Evolutionary conservation across 2,797 vertebrate species (phyloP), one percentile per base, ranked within the genome.

Genomic region (Odontamblyopus rebecca): DNA sequence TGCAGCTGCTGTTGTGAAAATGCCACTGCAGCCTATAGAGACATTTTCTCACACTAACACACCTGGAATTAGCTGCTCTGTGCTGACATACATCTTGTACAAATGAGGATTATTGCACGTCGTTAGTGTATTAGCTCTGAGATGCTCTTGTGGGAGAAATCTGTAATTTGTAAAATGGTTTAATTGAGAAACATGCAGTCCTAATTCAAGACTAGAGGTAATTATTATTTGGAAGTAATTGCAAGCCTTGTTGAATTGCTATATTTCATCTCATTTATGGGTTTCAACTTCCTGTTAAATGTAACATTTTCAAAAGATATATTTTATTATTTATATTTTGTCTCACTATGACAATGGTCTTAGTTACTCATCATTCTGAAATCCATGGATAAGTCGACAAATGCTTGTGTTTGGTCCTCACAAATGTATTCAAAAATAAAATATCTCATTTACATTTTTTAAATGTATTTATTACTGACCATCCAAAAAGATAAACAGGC

Each of bases 1-100:
- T 83, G 86, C 94, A 87, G 91, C 90, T 92, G 90, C 79, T 87
- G 84, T 78, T 85, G 77, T 80, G 80, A 79, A 83, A 85, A 85
- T 67, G 71, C 74, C 72, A 68, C 4, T 18, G 76, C 72, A 70
- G 82, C 73, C 80, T 75, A 19, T 23, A 86, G 74, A 74, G 80
- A 85, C 81, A 75, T 75, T 67, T 83, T 76, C 81, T 78, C 78
- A 82, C 75, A 84, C 79, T 76, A 82, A 81, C 78, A 82, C 75
- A 84, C 79, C 79, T 87, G 67, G 65, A 60, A 78, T 88, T 78
- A 65, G 67, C 26, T 63, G 59, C 68, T 72, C 61, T 0, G 48
- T 68, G 62, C 72, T 76, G 71, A 83, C 74, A 70, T 54, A 51
- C 50, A 53, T 15, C n/a, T n/a, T 64, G 50, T 81, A 77, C 69